Evolutionary conservation across 2,113 vertebrate species (phyloP).

Genomic region (Pionites leucogaster): DNA sequence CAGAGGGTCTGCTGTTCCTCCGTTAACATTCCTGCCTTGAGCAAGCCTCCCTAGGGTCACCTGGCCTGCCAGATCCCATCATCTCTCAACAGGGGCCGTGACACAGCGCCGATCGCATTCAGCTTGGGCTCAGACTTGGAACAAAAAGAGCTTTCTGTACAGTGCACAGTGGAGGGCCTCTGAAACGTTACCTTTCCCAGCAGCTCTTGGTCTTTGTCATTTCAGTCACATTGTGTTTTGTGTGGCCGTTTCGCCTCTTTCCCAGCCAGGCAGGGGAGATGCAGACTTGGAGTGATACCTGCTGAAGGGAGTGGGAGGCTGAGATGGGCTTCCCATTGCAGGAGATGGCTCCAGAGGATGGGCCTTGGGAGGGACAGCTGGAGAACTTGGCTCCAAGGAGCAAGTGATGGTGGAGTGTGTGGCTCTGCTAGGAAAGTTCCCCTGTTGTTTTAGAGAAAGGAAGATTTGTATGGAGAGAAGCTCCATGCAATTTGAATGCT

Average conservation of each 20-base stretch:
- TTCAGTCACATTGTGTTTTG: conserved; percentile 52
- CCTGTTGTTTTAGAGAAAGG: neutral
- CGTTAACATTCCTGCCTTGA: conserved; percentile 67
- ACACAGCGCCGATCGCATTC: conserved; percentile 60
- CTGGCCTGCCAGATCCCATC: conserved; percentile 71
- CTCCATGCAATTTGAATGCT: neutral
- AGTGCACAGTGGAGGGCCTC: neutral
- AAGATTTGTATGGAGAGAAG: neutral
- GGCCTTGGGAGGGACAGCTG: neutral
- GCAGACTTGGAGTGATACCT: neutral
- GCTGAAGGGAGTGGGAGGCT: neutral
- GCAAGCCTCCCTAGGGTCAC: conserved; percentile 66
- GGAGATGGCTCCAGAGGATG: neutral
- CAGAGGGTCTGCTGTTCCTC: conserved; percentile 76
- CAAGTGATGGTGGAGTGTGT: neutral
- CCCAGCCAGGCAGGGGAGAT: conserved; percentile 66
- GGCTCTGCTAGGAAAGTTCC: neutral
- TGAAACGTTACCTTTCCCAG: conserved; percentile 73
- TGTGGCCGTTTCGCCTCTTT: conserved; percentile 69
- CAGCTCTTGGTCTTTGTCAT: conserved; percentile 64
- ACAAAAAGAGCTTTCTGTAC: conserved; percentile 73
- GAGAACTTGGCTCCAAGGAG: neutral
- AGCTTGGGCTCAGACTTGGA: neutral
- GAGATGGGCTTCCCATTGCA: neutral
- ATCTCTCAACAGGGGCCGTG: conserved; percentile 54